Conservation (phyloP, 2,797 vertebrate species). For the Valencia hispanica region DNA sequence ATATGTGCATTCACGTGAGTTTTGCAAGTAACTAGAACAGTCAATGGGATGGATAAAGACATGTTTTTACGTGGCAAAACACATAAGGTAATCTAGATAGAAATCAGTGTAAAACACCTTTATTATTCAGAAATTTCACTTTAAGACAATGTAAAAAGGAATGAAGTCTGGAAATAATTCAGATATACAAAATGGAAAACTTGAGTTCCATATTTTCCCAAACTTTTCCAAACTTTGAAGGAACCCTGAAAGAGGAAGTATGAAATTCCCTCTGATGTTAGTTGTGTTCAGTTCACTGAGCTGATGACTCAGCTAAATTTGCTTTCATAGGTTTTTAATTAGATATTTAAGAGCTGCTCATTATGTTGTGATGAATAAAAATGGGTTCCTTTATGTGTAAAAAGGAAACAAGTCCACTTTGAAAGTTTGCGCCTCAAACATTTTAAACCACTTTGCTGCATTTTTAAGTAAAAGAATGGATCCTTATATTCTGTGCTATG, state of each 20-base stretch:
- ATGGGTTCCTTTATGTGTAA: neutral
- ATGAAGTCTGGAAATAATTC: neutral
- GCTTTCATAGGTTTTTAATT: neutral
- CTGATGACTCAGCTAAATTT: neutral
- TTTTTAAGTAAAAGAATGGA: neutral
- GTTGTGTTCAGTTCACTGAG: neutral
- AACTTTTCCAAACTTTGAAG: neutral
- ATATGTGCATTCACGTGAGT: neutral
- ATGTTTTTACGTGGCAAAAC: neutral
- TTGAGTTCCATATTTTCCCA: neutral
- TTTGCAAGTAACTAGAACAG: neutral
- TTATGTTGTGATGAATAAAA: neutral
- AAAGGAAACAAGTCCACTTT: neutral
- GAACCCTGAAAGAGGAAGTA: neutral
- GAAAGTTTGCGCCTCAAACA: neutral
- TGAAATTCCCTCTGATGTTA: neutral
- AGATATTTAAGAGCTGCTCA: neutral
- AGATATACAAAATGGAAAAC: neutral
- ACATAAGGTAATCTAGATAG: neutral
- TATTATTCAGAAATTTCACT: neutral
- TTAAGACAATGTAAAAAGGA: neutral
- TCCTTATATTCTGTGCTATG: neutral
- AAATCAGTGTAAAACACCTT: neutral
- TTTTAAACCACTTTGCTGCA: neutral
- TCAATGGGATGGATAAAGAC: neutral